Base-by-base conservation (phyloP, 2,113 vertebrate species). In the Rissa tridactyla region DNA sequence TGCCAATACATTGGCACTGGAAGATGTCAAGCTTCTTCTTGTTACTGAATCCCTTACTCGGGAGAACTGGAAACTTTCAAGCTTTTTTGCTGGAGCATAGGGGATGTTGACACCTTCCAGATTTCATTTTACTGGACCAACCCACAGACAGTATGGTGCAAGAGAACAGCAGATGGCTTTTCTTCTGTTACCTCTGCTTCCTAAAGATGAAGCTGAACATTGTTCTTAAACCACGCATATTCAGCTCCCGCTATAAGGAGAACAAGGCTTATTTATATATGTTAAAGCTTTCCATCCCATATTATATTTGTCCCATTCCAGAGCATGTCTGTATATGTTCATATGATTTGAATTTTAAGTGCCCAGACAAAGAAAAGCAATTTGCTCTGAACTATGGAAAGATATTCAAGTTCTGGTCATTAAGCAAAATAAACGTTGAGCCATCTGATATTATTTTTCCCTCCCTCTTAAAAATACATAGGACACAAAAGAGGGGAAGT, bases 61-160 rank as follows among this genome's bases (percentile, higher is more conserved):
- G 70, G 66, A 90, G 94, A 91, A 82, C 38, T 92, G 94, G 93
- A 95, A 95, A 83, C 73, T 93, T 85, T 90, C 86, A 90, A 91
- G 96, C 88, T 96, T 94, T 92, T 92, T 90, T 51, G 15, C 87
- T 66, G 49, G 68, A 97, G 96, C 95, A 96, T 71, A 96, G 54
- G 95, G 92, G 97, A 94, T 96, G 96, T 75, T 96, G 91, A 96
- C 93, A 98, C 91, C 96, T 97, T 98, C 97, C 98, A 98, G 98
- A 97, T 98, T 98, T 94, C 88, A 86, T 96, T 96, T 94, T 79
- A 97, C 90, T 97, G 97, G 98, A 94, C 97, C 98, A 98, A 90
- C 98, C 98, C 97, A 98, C 97, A 98, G 97, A 96, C 98, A 98
- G 97, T 95, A 97, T 98, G 97, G 97, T 97, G 96, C 96, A 97